Conservation (phyloP, 2,888 invertebrate genomes). For the Eupithecia insigniata region DNA sequence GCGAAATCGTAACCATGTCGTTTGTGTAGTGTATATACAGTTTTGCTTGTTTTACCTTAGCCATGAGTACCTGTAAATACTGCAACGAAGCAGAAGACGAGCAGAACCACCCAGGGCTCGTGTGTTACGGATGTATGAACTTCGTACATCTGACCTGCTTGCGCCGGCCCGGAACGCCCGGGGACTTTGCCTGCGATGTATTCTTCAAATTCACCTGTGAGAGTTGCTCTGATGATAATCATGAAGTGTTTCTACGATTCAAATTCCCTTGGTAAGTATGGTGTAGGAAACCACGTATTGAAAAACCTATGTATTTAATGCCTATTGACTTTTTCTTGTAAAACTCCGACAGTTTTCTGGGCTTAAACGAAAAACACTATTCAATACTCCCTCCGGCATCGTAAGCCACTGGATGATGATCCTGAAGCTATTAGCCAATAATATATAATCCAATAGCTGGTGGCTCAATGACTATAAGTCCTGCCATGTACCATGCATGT, state of each 20-base stretch:
- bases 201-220: constrained; percentile 89
- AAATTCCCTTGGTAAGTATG: constrained; percentile 87
- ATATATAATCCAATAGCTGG: too few relatives aligned
- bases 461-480: neutral
- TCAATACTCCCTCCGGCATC: neutral
- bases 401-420: neutral
- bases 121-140: constrained; percentile 84
- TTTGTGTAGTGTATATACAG: neutral
- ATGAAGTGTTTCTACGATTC: constrained; percentile 85
- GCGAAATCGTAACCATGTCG: neutral
- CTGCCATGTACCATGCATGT: too few relatives aligned
- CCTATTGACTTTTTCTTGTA: neutral
- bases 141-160: constrained; percentile 88
- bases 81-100: constrained; percentile 82
- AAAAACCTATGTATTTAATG: neutral
- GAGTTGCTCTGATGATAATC: constrained; percentile 84
- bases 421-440: neutral
- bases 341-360: neutral
- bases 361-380: neutral
- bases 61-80: constrained; percentile 81
- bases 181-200: constrained; percentile 89
- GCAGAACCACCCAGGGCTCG: constrained; percentile 84
- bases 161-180: constrained; percentile 87
- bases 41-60: constrained; percentile 6
- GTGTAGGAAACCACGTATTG: too few relatives aligned